Percentiles rank a stretch among this genome's conserved stretches.
Conservation (phyloP, 1,140 invertebrate species). For the Eubasilissa regina region DNA sequence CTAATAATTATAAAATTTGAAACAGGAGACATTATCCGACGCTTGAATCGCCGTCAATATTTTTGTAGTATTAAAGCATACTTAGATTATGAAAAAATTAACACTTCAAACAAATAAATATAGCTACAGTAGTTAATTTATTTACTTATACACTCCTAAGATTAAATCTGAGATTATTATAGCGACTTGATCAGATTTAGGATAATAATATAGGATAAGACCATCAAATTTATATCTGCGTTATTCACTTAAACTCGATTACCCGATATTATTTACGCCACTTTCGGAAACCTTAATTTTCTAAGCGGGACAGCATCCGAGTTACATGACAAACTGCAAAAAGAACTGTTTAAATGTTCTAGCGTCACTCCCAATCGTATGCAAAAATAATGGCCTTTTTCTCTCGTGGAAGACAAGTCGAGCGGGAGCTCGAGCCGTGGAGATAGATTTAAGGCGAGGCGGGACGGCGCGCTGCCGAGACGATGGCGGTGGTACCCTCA, state of each 20-base stretch:
- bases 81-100: too few relatives aligned
- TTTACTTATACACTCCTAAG: too few relatives aligned
- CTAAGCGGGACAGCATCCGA: constrained; percentile 20
- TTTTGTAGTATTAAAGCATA: too few relatives aligned
- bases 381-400: background rate
- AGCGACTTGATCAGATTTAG: too few relatives aligned
- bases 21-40: too few relatives aligned
- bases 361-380: background rate
- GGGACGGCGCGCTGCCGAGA: background rate
- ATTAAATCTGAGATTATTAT: too few relatives aligned
- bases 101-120: too few relatives aligned
- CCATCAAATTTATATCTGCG: background rate
- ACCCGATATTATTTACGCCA: constrained; percentile 32
- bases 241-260: constrained; percentile 37
- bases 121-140: too few relatives aligned
- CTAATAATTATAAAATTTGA: too few relatives aligned
- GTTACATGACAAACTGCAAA: background rate
- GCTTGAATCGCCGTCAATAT: too few relatives aligned
- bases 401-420: background rate
- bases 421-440: too few relatives aligned
- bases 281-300: constrained; percentile 48
- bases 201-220: too few relatives aligned
- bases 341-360: background rate
- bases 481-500: constrained; percentile 47
- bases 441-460: background rate